Base-by-base conservation (phyloP, 2,113 vertebrate species). In the Myiopsitta monachus region DNA sequence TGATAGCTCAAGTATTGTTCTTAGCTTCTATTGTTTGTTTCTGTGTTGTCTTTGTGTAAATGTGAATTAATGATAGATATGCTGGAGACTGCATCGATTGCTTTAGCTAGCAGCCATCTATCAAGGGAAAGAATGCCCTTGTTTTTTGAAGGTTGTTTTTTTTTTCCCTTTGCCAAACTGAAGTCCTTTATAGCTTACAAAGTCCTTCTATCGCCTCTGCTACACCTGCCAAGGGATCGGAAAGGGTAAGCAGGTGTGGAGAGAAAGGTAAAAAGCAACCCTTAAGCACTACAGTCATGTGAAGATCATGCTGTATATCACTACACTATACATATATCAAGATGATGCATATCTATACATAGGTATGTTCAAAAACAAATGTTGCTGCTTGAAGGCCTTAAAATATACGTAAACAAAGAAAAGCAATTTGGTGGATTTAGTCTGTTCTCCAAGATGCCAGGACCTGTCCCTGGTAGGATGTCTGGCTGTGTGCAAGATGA, bases 231-330 rank as follows among this genome's bases (percentile, higher is more conserved):
- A 63, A 69, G 63, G 28, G 52, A 51, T 62, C 36, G 30, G 78
- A 89, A 87, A 95, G 36, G 24, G 26, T 84, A 30, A 89, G 47
- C 4, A 67, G 18, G 39, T 57, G 59, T 57, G 49, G 49, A 85
- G 55, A 78, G 57, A 93, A 88, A 36, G 30, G 43, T 66, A 41
- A 59, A 81, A 93, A 61, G 27, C 41, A 83, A 21, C 49, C 12
- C 0, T 0, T 46, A 79, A 64, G 44, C 30, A 18, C 33, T 79
- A 2, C 24, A 66, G 7, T 39, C 9, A 3, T 31, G 4, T 44
- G 36, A 83, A 43, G 47, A 59, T 26, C n/a, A 21, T 43, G 13
- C 31, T 59, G 77, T 75, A 7, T 59, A 17, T 59, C 66, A 46
- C 14, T 72, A 9, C n/a, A 28, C 2, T 28, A 33, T 30, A 59